Base-by-base conservation (phyloP, 2,113 vertebrate genomes). In the Oncorhynchus masou region DNA sequence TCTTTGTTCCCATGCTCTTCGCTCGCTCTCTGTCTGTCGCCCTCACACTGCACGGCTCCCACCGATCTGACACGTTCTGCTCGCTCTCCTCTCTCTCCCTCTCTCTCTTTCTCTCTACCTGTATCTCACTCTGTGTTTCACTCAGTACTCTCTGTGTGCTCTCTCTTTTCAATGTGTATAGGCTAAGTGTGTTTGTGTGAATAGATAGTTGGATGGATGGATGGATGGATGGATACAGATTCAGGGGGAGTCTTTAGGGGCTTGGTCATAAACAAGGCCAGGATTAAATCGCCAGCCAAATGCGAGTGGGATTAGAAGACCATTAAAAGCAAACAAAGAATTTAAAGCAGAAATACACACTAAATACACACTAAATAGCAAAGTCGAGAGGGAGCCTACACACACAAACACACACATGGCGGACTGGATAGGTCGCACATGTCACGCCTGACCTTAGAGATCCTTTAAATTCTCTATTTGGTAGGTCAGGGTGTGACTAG, bases 231-330 rank as follows among this genome's bases (percentile, higher is more conserved):
- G 22, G 64, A 29, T 67, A 13, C 12, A 67, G 25, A 67, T 13
- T 54, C 51, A 27, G 65, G 15, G 25, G 16, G 66, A 31, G 66
- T 11, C 76, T 69, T 72, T 76, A 22, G 81, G 79, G 86, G 87
- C 86, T 89, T 79, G 84, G 81, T 86, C 75, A 84, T 80, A 85
- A 88, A 59, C 85, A 81, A 84, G 87, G 84, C 85, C 88, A 86
- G 87, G 91, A 92, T 92, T 92, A 91, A 92, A 89, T 90, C 83
- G 79, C 85, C 84, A 82, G 87, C 89, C 90, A 92, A 91, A 90
- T 90, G 91, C 87, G 85, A 88, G 88, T 83, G 83, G 90, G 89
- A 93, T 93, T 92, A 93, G 88, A 75, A 68, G 81, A 84, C 89
- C 92, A 92, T 88, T 92, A 92, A 92, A 90, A 88, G 90, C 78